Conservation (phyloP, 2,797 vertebrate genomes). For the Gymnothorax javanicus region DNA sequence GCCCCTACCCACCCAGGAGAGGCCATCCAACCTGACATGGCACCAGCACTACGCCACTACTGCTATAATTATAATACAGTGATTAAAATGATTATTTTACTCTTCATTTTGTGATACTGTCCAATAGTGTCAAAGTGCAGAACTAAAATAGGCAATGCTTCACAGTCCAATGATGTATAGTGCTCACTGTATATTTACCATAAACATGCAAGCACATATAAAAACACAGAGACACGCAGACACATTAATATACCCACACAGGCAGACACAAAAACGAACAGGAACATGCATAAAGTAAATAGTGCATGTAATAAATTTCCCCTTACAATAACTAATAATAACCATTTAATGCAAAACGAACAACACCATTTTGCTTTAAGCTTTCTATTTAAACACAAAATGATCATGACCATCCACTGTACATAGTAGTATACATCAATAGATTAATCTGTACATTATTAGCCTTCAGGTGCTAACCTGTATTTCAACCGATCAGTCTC, state of each 20-base stretch:
- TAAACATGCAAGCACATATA: slow-evolving; percentile 15
- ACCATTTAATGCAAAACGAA: too few relatives aligned
- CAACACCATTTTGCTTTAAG: not conserved
- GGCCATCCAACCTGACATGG: not conserved
- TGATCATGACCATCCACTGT: not conserved
- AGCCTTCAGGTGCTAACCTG: not conserved
- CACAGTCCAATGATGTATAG: too few relatives aligned
- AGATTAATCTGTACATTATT: not conserved
- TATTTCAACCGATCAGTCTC: not conserved
- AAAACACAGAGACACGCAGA: slow-evolving; percentile 4
- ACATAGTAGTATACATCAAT: not conserved
- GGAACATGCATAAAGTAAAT: too few relatives aligned
- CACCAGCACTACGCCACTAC: not conserved
- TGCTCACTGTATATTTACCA: not conserved
- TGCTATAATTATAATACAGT: not conserved
- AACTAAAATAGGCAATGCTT: too few relatives aligned
- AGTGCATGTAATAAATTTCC: not conserved
- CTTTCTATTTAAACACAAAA: not conserved
- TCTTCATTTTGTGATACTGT: too few relatives aligned
- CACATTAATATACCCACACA: not conserved
- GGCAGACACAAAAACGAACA: not conserved
- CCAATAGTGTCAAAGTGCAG: too few relatives aligned
- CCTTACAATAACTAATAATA: too few relatives aligned
- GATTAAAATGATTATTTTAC: too few relatives aligned
- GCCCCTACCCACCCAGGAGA: not conserved